Evolutionary conservation across 1,140 invertebrate species (phyloP).

Genomic region (Platorchestia sp.): DNA sequence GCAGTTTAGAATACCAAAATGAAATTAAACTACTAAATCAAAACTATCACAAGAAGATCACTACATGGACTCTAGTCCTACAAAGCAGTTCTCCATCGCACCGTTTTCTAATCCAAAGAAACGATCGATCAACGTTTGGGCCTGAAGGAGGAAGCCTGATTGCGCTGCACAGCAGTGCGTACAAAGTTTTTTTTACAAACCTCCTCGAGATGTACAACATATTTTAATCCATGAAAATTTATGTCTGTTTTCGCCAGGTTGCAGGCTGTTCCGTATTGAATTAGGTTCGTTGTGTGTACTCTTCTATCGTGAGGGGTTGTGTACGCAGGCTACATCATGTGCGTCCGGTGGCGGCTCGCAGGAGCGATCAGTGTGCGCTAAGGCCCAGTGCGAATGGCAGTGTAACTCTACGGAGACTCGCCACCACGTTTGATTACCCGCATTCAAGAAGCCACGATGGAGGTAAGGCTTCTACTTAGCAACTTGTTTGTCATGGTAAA

Average conservation of each 20-base stretch:
- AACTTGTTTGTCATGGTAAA: neutral
- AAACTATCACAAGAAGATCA: neutral
- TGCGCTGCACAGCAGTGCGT: neutral
- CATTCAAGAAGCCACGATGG: neutral
- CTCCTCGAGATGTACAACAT: neutral
- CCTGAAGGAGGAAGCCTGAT: neutral
- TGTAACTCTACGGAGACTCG: neutral
- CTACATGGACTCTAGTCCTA: neutral
- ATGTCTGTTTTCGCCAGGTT: too few species aligned
- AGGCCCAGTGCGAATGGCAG: neutral
- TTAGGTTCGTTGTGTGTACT: neutral
- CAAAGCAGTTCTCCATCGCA: neutral
- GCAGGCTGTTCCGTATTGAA: neutral
- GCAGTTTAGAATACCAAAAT: neutral
- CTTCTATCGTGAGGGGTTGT: neutral
- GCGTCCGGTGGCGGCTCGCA: neutral
- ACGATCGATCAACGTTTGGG: neutral
- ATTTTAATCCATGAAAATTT: too few species aligned
- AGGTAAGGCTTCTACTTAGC: neutral
- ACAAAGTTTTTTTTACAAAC: neutral
- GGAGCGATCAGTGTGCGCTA: neutral
- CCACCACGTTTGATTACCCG: neutral
- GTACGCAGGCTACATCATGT: neutral
- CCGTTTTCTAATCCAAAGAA: neutral
- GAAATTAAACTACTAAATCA: neutral